Conservation (phyloP, 2,113 vertebrate genomes). For the Archocentrus centrarchus region DNA sequence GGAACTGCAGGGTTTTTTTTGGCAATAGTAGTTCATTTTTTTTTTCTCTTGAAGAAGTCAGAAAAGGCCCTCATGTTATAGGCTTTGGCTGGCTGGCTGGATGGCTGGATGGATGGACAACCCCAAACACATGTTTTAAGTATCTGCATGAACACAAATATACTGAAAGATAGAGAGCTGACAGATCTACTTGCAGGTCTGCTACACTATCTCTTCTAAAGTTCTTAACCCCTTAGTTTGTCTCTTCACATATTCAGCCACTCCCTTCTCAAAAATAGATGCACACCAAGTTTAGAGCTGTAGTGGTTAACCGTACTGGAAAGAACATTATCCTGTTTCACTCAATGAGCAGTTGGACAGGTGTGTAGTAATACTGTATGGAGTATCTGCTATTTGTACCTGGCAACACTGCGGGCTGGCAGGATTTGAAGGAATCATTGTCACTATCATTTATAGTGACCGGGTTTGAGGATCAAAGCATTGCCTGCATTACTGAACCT, state of each 20-base stretch:
- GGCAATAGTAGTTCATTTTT: background rate
- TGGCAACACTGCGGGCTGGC: slow-evolving; percentile 35
- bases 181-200: background rate
- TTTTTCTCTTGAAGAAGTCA: background rate
- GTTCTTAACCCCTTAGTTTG: slow-evolving; percentile 36
- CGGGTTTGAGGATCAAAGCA: slow-evolving; percentile 62
- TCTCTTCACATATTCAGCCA: background rate
- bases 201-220: slow-evolving; percentile 1
- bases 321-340: slow-evolving; percentile 52
- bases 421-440: slow-evolving; percentile 30
- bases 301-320: background rate
- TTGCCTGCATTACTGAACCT: slow-evolving; percentile 55
- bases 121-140: background rate
- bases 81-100: background rate
- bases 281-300: slow-evolving; percentile 55
- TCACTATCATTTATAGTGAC: slow-evolving; percentile 62
- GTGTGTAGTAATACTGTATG: slow-evolving; percentile 22
- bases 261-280: slow-evolving; percentile 65
- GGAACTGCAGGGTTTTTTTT: background rate
- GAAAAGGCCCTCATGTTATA: no score
- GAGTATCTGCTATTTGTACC: slow-evolving; percentile 43
- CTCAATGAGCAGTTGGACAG: slow-evolving; percentile 52
- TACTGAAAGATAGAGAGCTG: background rate
- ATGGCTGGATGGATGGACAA: background rate
- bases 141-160: background rate